A percentile compares a stretch with the other conserved stretches of the same genome.
Evolutionary conservation across 2,888 invertebrate genomes (phyloP).

Genomic region (Panopea generosa): DNA sequence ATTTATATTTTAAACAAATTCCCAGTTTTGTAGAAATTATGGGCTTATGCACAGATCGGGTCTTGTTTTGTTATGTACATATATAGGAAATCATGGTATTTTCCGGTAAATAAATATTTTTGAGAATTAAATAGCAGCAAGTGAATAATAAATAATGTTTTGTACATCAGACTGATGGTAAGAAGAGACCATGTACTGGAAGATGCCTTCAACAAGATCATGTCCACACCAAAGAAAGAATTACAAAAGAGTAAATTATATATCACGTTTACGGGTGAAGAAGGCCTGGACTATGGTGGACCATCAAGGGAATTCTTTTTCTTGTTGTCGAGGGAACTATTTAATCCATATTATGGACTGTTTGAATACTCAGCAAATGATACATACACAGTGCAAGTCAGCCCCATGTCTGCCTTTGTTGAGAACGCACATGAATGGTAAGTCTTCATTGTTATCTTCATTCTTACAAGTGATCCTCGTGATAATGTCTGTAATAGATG

Average conservation of each 20-base stretch:
- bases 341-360: slow-evolving; percentile 99
- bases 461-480: too few species aligned
- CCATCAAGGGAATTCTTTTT: slow-evolving; percentile 99
- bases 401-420: slow-evolving; percentile 97
- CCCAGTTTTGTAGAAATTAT: too few species aligned
- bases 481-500: too few species aligned
- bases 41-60: too few species aligned
- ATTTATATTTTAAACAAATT: too few species aligned
- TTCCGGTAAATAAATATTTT: too few species aligned
- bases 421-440: slow-evolving; percentile 98
- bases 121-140: too few species aligned
- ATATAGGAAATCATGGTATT: too few species aligned
- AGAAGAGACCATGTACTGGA: slow-evolving; percentile 96
- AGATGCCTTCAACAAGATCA: slow-evolving; percentile 98
- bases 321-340: slow-evolving; percentile 97
- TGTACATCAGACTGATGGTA: slow-evolving; percentile 91
- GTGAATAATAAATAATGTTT: too few species aligned
- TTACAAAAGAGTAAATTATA: slow-evolving; percentile 97
- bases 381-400: slow-evolving; percentile 94
- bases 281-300: slow-evolving; percentile 99
- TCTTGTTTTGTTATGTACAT: too few species aligned
- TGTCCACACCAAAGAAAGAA: slow-evolving; percentile 98
- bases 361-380: slow-evolving; percentile 99
- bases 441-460: slow-evolving; percentile 37
- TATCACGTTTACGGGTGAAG: slow-evolving; percentile 94